Base-by-base conservation (phyloP, 2,113 vertebrate genomes). In the Lipophrys pholis region DNA sequence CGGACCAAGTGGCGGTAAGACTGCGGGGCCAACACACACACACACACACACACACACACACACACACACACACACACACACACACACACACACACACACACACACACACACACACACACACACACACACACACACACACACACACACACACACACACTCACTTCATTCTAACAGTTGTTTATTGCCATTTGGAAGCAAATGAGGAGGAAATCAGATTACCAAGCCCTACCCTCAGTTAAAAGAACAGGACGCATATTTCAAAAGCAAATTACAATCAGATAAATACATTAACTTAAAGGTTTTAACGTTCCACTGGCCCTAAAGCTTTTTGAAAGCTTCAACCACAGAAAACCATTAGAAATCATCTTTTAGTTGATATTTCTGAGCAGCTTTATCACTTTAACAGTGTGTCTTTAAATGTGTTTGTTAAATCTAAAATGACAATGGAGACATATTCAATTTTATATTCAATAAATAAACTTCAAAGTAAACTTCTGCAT, bases 1-100 rank as follows among this genome's bases (percentile, higher is more conserved):
- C 94, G 97, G 85, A 99, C 97, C 84, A 99, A 99, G 90, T 99
- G 97, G 97, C 95, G 97, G 98, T 98, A 92, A 92, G 93, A 55
- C 3, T 49, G 6, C 55, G 42, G 51, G 0, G 0, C 21, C 21
- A 30, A 30, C 21, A 30, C 21, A 30, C 21, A 30, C 21, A 30
- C 21, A 30, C 21, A 30, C 21, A 30, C 21, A 30, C 21, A 30
- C 21, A 30, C 21, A 30, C 21, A 30, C 21, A 30, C 21, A 30
- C 21, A 30, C 21, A 30, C 21, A 87, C 80, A 79, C 81, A 92
- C 86, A 76, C 78, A 81, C 79, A 87, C 82, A 83, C 89, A 86
- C 85, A 88, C 86, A 87, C 85, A 87, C 36, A 68, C 64, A 45
- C 64, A 67, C 50, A 55, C 50, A 43, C 63, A 42, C 62, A 39